Evolutionary conservation across 1,140 invertebrate genomes (phyloP), one percentile per base, ranked within the genome.

Genomic region (Delia radicum): DNA sequence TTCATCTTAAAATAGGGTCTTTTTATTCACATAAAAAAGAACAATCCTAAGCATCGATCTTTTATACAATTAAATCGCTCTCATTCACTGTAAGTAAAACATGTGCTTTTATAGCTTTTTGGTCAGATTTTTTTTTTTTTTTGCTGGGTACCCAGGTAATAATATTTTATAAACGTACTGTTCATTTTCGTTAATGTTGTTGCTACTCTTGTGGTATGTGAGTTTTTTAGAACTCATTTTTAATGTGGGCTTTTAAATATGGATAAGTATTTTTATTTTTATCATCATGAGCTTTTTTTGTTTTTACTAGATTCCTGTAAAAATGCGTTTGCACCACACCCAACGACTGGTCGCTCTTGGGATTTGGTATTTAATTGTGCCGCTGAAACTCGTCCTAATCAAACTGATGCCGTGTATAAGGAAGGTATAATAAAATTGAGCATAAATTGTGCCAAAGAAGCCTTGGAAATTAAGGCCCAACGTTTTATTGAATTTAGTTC

Each of bases 301-400:
- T 31, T 12, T 42, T 46, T 83, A 84, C 28, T 81, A 95, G 94
- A 89, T 80, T 94, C 93, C 79, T 94, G 93, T 84, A 91, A 94
- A 81, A 90, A 89, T 81, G 94, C 93, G 0, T 93, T 96, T 84
- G 87, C 88, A 72, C 88, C 89, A 63, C 86, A 89, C 78, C 24
- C 89, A 89, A 48, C 87, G 86, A 77, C 81, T 78, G 77, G 81
- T 37, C 80, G 81, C 1, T 82, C 87, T 10, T 95, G 94, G 90
- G 92, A 94, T 82, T 92, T 91, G 87, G 93, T 95, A 27, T 91
- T 96, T 67, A 97, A 97, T 87, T 94, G 95, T 83, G 95, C 96
- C 12, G 94, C 94, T 7, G 95, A 98, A 87, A 97, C 95, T 2
- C 94, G 95, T 87, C 90, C 91, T 77, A 93, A 94, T 21, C 94